These are phyloP conservation scores for Anastrepha obliqua DNA, from an alignment of 1,140 invertebrate species.

Conservation along the genomic window DNA sequence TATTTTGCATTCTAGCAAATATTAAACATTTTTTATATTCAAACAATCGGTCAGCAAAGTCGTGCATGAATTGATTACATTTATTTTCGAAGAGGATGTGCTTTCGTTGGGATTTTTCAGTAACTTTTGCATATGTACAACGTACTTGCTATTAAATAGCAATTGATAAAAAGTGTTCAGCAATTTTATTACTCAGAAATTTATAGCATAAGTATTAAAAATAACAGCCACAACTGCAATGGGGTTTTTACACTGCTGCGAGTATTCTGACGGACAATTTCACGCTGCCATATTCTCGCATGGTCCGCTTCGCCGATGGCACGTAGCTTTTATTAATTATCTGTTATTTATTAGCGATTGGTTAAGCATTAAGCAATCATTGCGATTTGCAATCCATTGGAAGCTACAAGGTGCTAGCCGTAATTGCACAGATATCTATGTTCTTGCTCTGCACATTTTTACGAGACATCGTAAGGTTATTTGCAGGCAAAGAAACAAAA, in stretches of 20 bases:
- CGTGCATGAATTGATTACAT: background rate
- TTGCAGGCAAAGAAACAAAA: slow-evolving; percentile 17
- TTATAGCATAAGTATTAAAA: background rate
- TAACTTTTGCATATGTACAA: background rate
- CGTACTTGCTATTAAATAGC: background rate
- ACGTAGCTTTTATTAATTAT: slow-evolving; percentile 43
- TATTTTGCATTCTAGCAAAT: too few relatives aligned
- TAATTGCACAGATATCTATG: background rate
- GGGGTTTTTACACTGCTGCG: slow-evolving; percentile 6
- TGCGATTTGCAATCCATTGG: background rate
- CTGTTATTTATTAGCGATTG: slow-evolving; percentile 28
- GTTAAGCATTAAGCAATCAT: slow-evolving; percentile 4
- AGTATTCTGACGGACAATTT: slow-evolving; percentile 24
- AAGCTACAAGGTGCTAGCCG: background rate
- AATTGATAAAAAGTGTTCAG: background rate
- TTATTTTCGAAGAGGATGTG: slow-evolving; percentile 18
- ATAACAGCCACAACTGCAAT: background rate
- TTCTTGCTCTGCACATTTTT: background rate
- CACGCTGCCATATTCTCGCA: background rate
- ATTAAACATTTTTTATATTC: background rate
- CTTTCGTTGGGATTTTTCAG: background rate
- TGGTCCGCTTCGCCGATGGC: slow-evolving; percentile 17
- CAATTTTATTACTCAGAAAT: slow-evolving; percentile 40
- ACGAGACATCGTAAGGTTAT: background rate
- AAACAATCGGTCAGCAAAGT: background rate